These are phyloP conservation scores for Dipus sagitta DNA, from an alignment of 2,797 vertebrate genomes.

Conservation along the genomic window DNA sequence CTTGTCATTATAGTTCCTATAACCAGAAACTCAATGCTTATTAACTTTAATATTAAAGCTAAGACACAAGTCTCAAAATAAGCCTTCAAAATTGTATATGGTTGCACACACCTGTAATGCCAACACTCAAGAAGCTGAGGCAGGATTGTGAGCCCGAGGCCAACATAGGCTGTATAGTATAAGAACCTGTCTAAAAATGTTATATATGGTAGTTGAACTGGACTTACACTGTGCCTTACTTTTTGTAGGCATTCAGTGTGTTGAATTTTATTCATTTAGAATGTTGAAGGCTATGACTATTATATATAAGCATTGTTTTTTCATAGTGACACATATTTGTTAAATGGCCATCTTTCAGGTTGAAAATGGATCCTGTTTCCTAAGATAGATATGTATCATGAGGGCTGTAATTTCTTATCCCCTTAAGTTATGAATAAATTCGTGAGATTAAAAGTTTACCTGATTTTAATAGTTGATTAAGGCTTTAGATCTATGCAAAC, in stretches of 20 bases:
- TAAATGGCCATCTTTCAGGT: conserved; percentile 48
- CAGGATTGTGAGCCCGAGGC: no score
- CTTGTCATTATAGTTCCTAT: not conserved
- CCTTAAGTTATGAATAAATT: conserved; percentile 62
- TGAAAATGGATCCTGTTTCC: not conserved
- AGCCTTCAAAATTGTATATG: no score
- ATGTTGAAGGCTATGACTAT: not conserved
- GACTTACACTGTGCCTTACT: not conserved
- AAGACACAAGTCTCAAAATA: conserved; percentile 18
- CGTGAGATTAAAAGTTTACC: not conserved
- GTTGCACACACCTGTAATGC: no score
- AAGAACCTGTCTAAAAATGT: not conserved
- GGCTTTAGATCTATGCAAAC: conserved; percentile 48
- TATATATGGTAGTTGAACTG: not conserved
- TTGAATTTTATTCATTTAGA: conserved; percentile 33
- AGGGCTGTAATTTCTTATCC: conserved; percentile 46
- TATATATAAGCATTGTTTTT: conserved; percentile 33
- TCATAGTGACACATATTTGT: conserved; percentile 36
- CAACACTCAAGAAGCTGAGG: no score
- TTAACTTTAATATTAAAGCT: conserved; percentile 30
- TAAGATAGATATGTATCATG: conserved; percentile 25
- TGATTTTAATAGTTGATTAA: conserved; percentile 27
- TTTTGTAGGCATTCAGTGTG: not conserved
- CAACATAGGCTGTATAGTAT: not conserved
- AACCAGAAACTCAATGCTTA: not conserved